A percentile compares a stretch with the other conserved stretches of the same genome.
These are phyloP conservation scores for Apocrypta bakeri DNA, from an alignment of 1,140 invertebrate species.

Conservation along the genomic window DNA sequence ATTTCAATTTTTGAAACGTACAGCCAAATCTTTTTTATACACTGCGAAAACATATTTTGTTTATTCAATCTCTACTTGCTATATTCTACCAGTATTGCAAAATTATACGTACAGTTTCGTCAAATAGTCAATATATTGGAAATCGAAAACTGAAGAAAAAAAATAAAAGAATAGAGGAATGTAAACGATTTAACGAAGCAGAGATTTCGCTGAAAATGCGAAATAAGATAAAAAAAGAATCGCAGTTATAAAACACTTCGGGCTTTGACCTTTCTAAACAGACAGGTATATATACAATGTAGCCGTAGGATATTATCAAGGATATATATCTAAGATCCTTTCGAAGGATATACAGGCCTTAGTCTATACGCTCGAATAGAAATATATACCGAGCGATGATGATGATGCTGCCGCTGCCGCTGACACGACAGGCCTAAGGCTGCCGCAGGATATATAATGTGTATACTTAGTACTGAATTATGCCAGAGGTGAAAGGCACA, in stretches of 20 bases:
- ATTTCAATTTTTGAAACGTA: too few relatives aligned
- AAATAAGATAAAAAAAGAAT: constrained; percentile 4
- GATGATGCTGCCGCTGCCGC: neutral
- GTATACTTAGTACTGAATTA: constrained; percentile 52
- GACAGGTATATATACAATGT: neutral
- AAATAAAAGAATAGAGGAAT: too few relatives aligned
- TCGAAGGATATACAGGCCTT: neutral
- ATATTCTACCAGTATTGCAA: too few relatives aligned
- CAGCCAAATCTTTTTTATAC: too few relatives aligned
- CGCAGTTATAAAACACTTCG: neutral
- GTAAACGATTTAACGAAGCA: too few relatives aligned
- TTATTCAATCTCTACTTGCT: too few relatives aligned
- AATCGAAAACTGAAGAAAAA: too few relatives aligned
- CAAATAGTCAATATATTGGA: too few relatives aligned
- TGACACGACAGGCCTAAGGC: constrained; percentile 35
- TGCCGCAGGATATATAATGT: constrained; percentile 14
- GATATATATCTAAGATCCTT: neutral
- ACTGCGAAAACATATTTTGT: too few relatives aligned
- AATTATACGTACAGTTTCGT: too few relatives aligned
- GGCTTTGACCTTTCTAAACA: constrained; percentile 4
- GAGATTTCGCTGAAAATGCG: too few relatives aligned
- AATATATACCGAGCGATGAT: neutral
- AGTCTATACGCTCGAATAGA: neutral
- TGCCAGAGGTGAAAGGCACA: constrained; percentile 68
- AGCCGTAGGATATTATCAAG: neutral